phyloP scores from a whole-genome alignment of 2,113 vertebrate species.

The Anarrhichthys ocellatus region DNA sequence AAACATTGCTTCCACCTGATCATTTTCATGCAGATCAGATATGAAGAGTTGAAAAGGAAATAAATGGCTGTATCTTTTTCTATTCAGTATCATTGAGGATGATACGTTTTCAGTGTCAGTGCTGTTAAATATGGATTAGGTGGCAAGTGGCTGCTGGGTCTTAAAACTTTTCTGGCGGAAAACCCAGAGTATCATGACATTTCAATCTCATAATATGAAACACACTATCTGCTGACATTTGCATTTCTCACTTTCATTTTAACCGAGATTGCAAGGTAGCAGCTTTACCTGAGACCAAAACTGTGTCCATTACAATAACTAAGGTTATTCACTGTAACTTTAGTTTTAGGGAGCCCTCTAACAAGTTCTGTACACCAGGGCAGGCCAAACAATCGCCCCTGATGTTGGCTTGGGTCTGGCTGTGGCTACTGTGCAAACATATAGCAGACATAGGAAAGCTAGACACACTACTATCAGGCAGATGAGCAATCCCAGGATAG shows the following conservation, averaged over 20 bases:
- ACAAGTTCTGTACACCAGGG: neutral
- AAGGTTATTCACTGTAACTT: neutral
- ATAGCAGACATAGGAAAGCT: constrained; percentile 8
- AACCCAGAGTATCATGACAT: neutral
- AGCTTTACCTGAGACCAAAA: neutral
- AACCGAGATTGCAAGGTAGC: neutral
- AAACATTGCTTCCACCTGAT: constrained; percentile 32
- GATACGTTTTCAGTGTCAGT: neutral
- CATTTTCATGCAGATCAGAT: constrained; percentile 41
- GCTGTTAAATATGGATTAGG: constrained; percentile 6
- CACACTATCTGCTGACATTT: neutral
- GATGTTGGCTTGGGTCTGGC: no score
- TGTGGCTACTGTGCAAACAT: constrained; percentile 5
- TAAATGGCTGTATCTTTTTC: constrained; percentile 31
- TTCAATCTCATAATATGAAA: neutral
- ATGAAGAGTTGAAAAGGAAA: constrained; percentile 20
- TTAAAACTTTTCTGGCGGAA: neutral
- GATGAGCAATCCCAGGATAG: constrained; percentile 4
- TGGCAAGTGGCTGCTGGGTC: neutral
- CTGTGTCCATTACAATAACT: neutral
- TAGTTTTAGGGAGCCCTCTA: neutral
- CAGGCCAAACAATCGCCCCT: neutral
- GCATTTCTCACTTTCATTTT: neutral
- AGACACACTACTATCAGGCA: constrained; percentile 24
- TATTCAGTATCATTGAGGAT: constrained; percentile 29